Evolutionary conservation across 1,140 invertebrate genomes (phyloP).

Genomic region (Drepana arcuata): DNA sequence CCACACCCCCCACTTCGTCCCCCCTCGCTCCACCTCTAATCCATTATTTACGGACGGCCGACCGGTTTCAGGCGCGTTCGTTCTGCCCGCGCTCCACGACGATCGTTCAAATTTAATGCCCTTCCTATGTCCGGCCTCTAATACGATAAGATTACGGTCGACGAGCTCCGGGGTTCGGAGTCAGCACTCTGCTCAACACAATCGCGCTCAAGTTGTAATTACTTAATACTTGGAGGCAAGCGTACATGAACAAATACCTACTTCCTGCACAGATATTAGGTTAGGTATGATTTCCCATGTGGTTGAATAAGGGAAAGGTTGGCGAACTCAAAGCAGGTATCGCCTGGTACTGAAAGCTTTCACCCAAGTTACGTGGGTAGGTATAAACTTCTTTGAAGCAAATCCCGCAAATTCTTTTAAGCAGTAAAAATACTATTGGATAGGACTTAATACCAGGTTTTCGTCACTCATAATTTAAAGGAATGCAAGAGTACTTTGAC

Average conservation of each 20-base stretch:
- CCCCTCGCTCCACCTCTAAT: conserved; percentile 51
- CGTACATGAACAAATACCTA: too few species aligned
- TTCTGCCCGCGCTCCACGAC: conserved; percentile 51
- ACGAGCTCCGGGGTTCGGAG: conserved; percentile 27
- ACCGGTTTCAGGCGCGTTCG: conserved; percentile 67
- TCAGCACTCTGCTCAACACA: conserved; percentile 4
- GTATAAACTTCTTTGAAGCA: too few species aligned
- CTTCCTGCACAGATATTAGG: too few species aligned
- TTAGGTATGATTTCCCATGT: conserved; percentile 19
- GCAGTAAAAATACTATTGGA: too few species aligned
- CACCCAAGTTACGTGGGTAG: too few species aligned
- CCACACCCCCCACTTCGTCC: conserved; percentile 23
- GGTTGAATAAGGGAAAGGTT: conserved; percentile 35
- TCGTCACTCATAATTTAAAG: too few species aligned
- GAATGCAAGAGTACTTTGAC: too few species aligned
- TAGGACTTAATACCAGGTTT: too few species aligned
- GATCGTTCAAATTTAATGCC: conserved; percentile 69
- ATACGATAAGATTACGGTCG: conserved; percentile 63
- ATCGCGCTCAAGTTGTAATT: conserved; percentile 9
- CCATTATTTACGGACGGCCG: conserved; percentile 69
- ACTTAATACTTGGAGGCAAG: conserved; percentile 2
- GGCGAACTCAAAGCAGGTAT: conserved; percentile 38
- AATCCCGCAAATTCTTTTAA: too few species aligned
- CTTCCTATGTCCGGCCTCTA: conserved; percentile 69
- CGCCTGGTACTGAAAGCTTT: conserved; percentile 37